Base-by-base conservation (phyloP, 2,797 vertebrate species). In the Pseudopleuronectes americanus region DNA sequence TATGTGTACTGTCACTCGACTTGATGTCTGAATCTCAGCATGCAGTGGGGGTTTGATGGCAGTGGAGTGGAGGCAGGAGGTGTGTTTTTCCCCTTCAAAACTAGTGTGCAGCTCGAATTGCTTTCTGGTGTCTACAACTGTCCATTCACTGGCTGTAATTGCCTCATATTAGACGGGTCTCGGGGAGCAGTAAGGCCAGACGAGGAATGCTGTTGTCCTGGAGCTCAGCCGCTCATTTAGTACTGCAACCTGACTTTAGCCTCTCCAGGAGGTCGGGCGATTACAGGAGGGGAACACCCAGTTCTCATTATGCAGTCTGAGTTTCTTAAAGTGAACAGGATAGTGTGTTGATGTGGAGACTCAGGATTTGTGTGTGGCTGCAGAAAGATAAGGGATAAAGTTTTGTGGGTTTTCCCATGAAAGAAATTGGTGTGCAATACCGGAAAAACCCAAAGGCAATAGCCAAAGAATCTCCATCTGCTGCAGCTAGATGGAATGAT, bases 211-310 rank as follows among this genome's bases (percentile, higher is more conserved):
- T 47, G 71, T 80, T 79, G 68, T 80, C 61, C 57, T 17, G 58
- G 56, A 65, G 83, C 71, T 64, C 79, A 56, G 56, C 60, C 10
- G 67, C 23, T 84, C 64, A 57, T 85, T 89, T 57, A 23, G 77
- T 60, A 62, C 71, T 71, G 84, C 83, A 84, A 90, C 84, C 56
- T 77, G 77, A 78, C 79, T 83, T 84, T 61, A 64, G 51, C 48
- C 79, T 16, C 83, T 69, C 47, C 81, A 63, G 84, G 79, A 77
- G 74, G 75, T 77, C 5, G 14, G 48, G 57, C 12, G 48, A 74
- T 83, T 83, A 66, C 13, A 26, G 64, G 52, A 63, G 36, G 64
- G 69, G 74, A 60, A 87, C 71, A 14, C 55, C 63, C 48, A 60
- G 24, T 38, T 69, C 60, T 74, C 64, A 64, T 82, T 67, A 60